Evolutionary conservation across 2,888 invertebrate species (phyloP).

Genomic region (Drosophila nigricruria): DNA sequence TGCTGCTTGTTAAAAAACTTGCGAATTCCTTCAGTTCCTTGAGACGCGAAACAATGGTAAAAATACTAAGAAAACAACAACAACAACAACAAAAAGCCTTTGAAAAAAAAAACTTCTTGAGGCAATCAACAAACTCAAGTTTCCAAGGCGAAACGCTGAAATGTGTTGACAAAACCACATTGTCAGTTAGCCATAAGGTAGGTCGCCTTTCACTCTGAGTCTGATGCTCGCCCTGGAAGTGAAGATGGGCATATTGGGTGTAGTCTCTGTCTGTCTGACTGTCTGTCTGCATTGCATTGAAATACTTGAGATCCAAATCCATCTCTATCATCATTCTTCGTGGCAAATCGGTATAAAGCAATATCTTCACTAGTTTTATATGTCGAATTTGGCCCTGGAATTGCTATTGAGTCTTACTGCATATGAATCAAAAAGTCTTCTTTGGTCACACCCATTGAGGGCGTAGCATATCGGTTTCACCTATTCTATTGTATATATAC

Average conservation of each 20-base stretch:
- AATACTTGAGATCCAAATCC: too few species aligned
- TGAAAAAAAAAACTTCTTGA: conserved; percentile 42
- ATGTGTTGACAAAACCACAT: conserved; percentile 64
- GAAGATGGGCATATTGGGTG: background rate
- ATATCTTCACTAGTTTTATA: too few species aligned
- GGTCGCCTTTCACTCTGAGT: conserved; percentile 8
- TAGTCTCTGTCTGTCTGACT: background rate
- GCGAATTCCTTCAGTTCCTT: conserved; percentile 36
- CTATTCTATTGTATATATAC: too few species aligned
- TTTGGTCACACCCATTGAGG: too few species aligned
- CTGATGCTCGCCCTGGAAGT: background rate
- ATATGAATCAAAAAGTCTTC: too few species aligned
- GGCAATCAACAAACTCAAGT: conserved; percentile 75
- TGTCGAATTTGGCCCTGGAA: too few species aligned
- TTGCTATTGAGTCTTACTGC: too few species aligned
- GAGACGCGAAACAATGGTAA: conserved; percentile 4
- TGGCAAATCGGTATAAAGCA: too few species aligned
- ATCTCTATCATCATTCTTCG: too few species aligned
- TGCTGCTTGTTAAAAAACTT: conserved; percentile 36
- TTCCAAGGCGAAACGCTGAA: conserved; percentile 67
- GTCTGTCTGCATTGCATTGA: background rate
- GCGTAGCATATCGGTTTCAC: too few species aligned
- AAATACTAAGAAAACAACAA: conserved; percentile 2
- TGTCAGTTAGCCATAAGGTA: conserved; percentile 49
- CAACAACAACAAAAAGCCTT: conserved; percentile 1